Conservation (phyloP, 2,888 invertebrate genomes). For the Automeris io region DNA sequence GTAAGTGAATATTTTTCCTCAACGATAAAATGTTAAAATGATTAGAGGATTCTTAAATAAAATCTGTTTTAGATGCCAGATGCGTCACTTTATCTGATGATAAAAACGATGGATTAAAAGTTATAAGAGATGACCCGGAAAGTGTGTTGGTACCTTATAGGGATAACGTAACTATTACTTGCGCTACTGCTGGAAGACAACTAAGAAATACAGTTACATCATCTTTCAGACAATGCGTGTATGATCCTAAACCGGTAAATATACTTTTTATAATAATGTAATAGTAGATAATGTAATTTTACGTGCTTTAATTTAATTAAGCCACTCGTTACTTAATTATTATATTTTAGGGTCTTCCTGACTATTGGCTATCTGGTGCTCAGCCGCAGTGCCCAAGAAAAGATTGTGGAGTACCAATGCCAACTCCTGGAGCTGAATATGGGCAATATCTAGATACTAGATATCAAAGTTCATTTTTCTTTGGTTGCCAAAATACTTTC, state of each 20-base stretch:
- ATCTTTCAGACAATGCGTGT: constrained; percentile 94
- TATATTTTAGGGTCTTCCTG: constrained; percentile 82
- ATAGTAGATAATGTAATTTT: too few species aligned
- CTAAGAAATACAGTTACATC: constrained; percentile 89
- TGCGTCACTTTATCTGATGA: constrained; percentile 94
- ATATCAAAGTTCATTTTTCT: constrained; percentile 95
- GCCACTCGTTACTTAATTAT: not conserved
- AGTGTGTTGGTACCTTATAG: constrained; percentile 92
- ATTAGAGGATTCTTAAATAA: not conserved
- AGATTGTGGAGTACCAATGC: constrained; percentile 94
- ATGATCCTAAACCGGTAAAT: constrained; percentile 90
- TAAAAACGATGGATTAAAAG: constrained; percentile 88
- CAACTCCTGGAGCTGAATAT: constrained; percentile 95
- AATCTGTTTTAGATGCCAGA: constrained; percentile 82
- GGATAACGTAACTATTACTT: constrained; percentile 92
- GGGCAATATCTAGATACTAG: constrained; percentile 91
- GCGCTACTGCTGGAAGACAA: constrained; percentile 86
- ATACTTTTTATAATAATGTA: too few species aligned
- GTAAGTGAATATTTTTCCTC: constrained; percentile 76
- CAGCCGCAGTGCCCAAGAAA: constrained; percentile 91
- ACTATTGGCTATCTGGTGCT: constrained; percentile 93
- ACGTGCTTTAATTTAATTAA: not conserved
- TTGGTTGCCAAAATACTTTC: constrained; percentile 97
- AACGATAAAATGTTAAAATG: not conserved
- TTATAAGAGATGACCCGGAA: constrained; percentile 86